Evolutionary conservation across 1,140 invertebrate genomes (phyloP).

Genomic region (Macrotrachela quadricornifera): DNA sequence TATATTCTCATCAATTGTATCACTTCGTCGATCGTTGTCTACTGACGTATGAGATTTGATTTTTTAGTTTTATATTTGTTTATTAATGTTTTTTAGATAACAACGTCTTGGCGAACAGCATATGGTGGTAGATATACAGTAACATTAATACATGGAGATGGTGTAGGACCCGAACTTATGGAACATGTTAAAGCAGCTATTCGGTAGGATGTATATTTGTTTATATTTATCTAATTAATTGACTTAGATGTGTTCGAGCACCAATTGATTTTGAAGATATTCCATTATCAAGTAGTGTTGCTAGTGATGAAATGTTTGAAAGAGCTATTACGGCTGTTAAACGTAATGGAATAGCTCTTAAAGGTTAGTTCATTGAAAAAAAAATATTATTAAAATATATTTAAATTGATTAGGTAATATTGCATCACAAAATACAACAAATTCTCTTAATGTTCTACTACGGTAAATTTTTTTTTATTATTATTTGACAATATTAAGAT

Average conservation of each 20-base stretch:
- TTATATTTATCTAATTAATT: background rate
- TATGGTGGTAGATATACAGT: conserved; percentile 7
- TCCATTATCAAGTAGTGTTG: background rate
- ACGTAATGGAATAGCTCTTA: conserved; percentile 5
- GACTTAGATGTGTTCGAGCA: conserved; percentile 33
- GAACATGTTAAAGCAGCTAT: conserved; percentile 79
- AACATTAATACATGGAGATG: conserved; percentile 44
- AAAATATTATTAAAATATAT: no score
- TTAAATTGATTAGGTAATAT: no score
- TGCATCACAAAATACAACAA: conserved; percentile 1
- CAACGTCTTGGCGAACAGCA: no score
- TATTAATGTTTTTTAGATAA: no score
- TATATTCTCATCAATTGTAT: no score
- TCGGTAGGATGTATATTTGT: background rate
- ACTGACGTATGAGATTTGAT: no score
- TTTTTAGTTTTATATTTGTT: no score
- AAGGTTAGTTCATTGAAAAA: no score
- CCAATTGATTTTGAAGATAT: conserved; percentile 35
- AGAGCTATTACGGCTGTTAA: conserved; percentile 1
- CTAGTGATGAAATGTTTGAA: background rate
- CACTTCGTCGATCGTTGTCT: no score
- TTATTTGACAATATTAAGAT: no score
- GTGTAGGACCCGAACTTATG: conserved; percentile 86
- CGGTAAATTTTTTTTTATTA: background rate
- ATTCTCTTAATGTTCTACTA: background rate